Base-by-base conservation (phyloP, 2,888 invertebrate species). In the Mythimna loreyi region DNA sequence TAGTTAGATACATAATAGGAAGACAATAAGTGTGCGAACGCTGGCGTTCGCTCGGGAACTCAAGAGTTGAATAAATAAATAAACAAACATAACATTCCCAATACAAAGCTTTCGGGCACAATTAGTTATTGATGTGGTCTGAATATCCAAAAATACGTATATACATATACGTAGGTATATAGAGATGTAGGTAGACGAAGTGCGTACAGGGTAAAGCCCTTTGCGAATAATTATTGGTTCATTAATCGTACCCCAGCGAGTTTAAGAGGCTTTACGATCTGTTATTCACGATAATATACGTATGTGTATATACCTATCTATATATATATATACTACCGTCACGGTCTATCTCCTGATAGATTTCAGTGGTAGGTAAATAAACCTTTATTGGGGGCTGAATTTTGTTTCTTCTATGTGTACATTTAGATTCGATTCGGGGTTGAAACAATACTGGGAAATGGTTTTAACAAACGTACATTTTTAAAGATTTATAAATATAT, bases 161-260 rank as follows among this genome's bases (percentile, higher is more conserved):
- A 19, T 49, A 21, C 23, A 28, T 59, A 11, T 49, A 63, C 40
- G n/a, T n/a, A n/a, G n/a, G n/a, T n/a, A n/a, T n/a, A 62, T 40
- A 43, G 19, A 53, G 45, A 25, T 40, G 43, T 40, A 67, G 55
- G 60, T 53, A 79, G 75, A 80, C 67, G 67, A 75, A 81, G 75
- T 77, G 78, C 71, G 62, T 78, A 80, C 80, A 78, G 69, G 67
- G 76, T 68, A 75, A 78, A 76, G 75, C 87, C 83, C 79, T 86
- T 79, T 80, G 82, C 76, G 86, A 80, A 84, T 83, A 83, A 83
- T 86, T 84, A 86, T 86, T 80, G 84, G 76, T 78, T 87, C 82
- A 84, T 86, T 85, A 86, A 85, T 86, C 78, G 82, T 81, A 67
- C 82, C 78, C 72, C 70, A 72, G 81, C 45, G 79, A 83, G 80